These are phyloP conservation scores for Lepidurus packardi DNA, from an alignment of 1,140 invertebrate genomes.

Conservation along the genomic window DNA sequence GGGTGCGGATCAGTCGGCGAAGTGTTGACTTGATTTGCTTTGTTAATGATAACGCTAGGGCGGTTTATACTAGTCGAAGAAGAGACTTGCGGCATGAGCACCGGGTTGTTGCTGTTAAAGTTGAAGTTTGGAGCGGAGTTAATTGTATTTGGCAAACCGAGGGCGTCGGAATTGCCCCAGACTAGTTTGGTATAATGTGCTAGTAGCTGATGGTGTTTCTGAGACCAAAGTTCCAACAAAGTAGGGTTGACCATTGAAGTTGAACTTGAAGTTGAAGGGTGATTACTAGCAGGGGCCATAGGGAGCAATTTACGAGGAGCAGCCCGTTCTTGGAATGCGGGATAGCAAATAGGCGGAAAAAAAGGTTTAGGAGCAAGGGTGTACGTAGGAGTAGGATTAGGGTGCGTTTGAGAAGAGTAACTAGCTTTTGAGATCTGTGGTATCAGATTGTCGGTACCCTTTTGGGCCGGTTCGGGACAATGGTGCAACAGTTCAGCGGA, in stretches of 20 bases:
- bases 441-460: background rate
- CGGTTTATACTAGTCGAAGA: background rate
- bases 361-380: background rate
- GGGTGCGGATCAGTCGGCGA: background rate
- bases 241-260: background rate
- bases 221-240: background rate
- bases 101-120: background rate
- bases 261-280: background rate
- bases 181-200: background rate
- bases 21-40: background rate
- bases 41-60: background rate
- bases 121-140: background rate
- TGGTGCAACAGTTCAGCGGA: background rate
- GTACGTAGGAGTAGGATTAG: background rate
- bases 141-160: background rate
- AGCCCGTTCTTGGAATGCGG: background rate
- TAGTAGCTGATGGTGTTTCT: slow-evolving; percentile 9
- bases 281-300: background rate
- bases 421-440: background rate
- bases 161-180: background rate
- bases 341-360: background rate
- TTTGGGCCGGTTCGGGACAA: background rate
- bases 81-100: background rate
- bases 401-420: background rate
- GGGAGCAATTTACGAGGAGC: background rate